phyloP scores from a whole-genome alignment of 2,113 vertebrate species.

The Callocephalon fimbriatum region DNA sequence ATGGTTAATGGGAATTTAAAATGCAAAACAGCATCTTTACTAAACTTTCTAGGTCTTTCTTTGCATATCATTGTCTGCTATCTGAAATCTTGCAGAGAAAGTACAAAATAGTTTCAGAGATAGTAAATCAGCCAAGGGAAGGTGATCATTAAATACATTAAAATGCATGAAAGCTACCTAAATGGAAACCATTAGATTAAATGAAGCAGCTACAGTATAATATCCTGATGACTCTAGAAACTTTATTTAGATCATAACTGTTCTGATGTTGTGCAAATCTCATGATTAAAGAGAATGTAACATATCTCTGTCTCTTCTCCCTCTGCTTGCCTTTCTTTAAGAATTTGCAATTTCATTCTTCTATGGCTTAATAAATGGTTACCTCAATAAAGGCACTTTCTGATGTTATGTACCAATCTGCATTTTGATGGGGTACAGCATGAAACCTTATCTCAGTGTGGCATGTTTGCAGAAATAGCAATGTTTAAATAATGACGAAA shows the following conservation, averaged over 20 bases:
- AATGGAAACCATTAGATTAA: constrained; percentile 79
- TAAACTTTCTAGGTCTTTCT: constrained; percentile 2
- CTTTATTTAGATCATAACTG: constrained; percentile 75
- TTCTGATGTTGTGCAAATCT: constrained; percentile 73
- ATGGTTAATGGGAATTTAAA: constrained; percentile 41
- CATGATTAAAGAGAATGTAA: constrained; percentile 71
- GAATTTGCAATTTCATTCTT: constrained; percentile 71
- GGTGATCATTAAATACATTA: constrained; percentile 82
- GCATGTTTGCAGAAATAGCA: constrained; percentile 83
- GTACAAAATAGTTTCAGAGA: constrained; percentile 47
- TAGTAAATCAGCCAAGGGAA: constrained; percentile 73
- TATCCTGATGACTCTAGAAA: constrained; percentile 68
- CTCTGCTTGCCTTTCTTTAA: not conserved
- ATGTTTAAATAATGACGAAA: constrained; percentile 80
- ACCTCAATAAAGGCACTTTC: constrained; percentile 68
- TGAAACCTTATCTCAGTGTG: constrained; percentile 80
- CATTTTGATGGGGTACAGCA: constrained; percentile 75
- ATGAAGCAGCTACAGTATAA: constrained; percentile 75
- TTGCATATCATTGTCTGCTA: not conserved
- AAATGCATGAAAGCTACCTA: constrained; percentile 81
- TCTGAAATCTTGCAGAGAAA: constrained; percentile 27
- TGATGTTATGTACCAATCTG: constrained; percentile 60
- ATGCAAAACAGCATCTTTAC: constrained; percentile 39
- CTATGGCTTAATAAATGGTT: constrained; percentile 76
- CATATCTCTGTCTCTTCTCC: not conserved